A percentile compares a stretch with the other conserved stretches of the same genome.
phyloP scores from a whole-genome alignment of 2,113 vertebrate species.

The Pituophis catenifer region DNA sequence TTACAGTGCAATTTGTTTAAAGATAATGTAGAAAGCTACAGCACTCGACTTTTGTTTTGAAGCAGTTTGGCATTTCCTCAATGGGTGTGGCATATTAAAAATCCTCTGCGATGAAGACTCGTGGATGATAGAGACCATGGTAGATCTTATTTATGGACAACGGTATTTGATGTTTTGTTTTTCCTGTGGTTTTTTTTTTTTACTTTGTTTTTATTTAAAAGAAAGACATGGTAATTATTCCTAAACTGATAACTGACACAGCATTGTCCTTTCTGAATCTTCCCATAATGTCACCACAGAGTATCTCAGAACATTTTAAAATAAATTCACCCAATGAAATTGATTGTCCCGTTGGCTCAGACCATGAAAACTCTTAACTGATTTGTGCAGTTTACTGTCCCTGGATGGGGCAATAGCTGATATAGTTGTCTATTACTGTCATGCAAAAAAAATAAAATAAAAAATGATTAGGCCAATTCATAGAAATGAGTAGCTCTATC shows the following conservation, averaged over 20 bases:
- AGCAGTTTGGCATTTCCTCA: background rate
- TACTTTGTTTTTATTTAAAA: background rate
- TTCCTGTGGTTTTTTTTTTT: background rate
- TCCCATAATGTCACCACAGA: background rate
- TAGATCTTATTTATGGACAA: too few relatives aligned
- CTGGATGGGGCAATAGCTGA: too few relatives aligned
- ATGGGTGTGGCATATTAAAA: background rate
- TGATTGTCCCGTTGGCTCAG: background rate
- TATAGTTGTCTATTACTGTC: background rate
- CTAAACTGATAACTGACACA: background rate
- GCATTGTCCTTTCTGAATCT: background rate
- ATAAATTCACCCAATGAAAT: background rate
- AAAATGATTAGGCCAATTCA: background rate
- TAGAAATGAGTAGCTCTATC: background rate
- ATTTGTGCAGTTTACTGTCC: background rate
- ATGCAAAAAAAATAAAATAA: background rate
- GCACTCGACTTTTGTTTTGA: background rate
- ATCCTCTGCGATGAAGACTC: slow-evolving; percentile 19
- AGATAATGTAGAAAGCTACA: slow-evolving; percentile 47
- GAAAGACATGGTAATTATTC: background rate
- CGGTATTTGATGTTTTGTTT: background rate
- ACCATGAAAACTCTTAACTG: background rate
- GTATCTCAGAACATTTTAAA: background rate
- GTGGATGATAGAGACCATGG: accelerated
- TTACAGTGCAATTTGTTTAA: slow-evolving; percentile 68